Evolutionary conservation across 2,113 vertebrate genomes (phyloP).

Genomic region (Muscicapa adusta): DNA sequence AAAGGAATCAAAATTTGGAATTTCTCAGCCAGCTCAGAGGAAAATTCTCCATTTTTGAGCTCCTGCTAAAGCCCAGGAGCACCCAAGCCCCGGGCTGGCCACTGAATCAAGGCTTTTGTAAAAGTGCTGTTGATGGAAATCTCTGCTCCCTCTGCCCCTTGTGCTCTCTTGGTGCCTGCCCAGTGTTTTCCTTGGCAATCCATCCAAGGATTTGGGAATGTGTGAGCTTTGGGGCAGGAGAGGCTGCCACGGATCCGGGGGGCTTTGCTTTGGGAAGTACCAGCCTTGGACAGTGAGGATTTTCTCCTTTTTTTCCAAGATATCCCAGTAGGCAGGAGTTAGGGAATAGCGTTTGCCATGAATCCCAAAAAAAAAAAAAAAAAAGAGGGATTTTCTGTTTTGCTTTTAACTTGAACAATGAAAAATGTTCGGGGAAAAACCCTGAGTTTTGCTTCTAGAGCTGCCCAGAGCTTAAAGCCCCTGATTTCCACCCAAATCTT

Average conservation of each 20-base stretch:
- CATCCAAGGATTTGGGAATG: constrained; percentile 69
- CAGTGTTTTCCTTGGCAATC: constrained; percentile 79
- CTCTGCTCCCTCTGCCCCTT: constrained; percentile 69
- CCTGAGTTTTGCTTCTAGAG: neutral
- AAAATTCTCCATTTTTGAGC: neutral
- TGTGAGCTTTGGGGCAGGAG: constrained; percentile 34
- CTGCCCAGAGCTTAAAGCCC: neutral
- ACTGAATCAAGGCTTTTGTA: constrained; percentile 83
- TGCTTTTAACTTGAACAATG: accelerated
- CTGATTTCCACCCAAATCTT: neutral
- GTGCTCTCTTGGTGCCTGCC: constrained; percentile 60
- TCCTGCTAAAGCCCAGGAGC: constrained; percentile 63
- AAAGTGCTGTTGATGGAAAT: constrained; percentile 70
- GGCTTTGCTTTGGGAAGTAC: neutral
- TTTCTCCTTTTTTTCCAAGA: neutral
- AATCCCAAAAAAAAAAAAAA: neutral
- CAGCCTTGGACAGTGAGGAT: accelerated
- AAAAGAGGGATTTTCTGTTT: neutral
- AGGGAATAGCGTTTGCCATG: accelerated
- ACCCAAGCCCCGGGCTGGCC: constrained; percentile 38
- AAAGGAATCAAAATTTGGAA: neutral
- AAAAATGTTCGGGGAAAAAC: neutral
- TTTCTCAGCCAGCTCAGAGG: neutral
- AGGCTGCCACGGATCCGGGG: neutral
- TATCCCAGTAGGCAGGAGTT: neutral